Base-by-base conservation (phyloP, 2,888 invertebrate species). In the Drosophila austrosaltans region DNA sequence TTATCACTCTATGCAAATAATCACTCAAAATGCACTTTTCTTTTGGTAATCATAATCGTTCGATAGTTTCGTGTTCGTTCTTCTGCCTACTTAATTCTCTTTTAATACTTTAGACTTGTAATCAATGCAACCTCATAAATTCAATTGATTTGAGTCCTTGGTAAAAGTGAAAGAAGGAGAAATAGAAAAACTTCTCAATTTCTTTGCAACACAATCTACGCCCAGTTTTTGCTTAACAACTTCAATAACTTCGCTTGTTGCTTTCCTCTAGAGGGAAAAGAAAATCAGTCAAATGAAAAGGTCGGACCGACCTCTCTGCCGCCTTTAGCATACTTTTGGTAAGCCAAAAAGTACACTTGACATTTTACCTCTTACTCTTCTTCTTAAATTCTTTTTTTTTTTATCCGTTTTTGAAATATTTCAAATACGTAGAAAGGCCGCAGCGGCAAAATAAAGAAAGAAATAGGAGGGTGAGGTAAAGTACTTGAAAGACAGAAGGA, bases 321-420 rank as follows among this genome's bases (percentile, higher is more conserved):
- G n/a, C 25, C 62, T 56, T 48, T 36, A 70, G 65, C 73, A 84
- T 84, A 76, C 71, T 78, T 71, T 48, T 66, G 62, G 64, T 69
- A 72, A 84, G 77, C 85, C 78, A 71, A 76, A 82, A 79, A 81
- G 77, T 79, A 77, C 67, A 80, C 87, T 89, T 87, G 87, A 84
- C 84, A 89, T 79, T 89, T 75, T 69, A 69, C 66, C 58, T 57
- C 60, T 36, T 32, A 40, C 30, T 63, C 54, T 36, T 42, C 61
- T 58, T 42, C 8, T 57, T 69, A 66, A 57, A 58, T 48, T 54
- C 28, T 53, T n/a, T 53, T 10, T 53, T 12, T 56, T 56, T 36
- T 3, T 16, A 16, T 16, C 16, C 16, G 16, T 74, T 76, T 73
- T 63, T 76, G 70, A 75, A 82, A 78, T 78, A 87, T 87, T 77